Evolutionary conservation across 2,797 vertebrate genomes (phyloP), one percentile per base, ranked within the genome.

Genomic region (Oryzias dopingdopingensis): DNA sequence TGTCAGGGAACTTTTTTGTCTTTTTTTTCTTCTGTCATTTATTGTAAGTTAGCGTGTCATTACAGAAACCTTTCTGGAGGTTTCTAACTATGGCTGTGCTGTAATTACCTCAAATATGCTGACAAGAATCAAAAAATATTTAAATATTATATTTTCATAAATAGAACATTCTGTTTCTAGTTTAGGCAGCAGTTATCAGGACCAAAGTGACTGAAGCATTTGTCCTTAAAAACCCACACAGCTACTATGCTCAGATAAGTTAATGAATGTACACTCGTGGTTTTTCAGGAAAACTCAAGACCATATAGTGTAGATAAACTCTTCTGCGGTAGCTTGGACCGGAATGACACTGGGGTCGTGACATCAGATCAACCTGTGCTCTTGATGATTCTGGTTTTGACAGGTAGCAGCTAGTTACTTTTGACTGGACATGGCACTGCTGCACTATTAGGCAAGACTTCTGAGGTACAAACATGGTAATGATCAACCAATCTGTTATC

Each of bases 401-500:
- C 72, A 17, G 66, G 60, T 57, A 56, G 42, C 54, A 51, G 53
- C 64, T 10, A 20, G 52, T 55, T n/a, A 63, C 51, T 52, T 67
- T 50, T 52, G 56, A 73, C 58, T 67, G 59, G 62, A 51, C 51
- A 43, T 45, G 67, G 45, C 10, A 29, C 52, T 6, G 10, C 45
- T 52, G 49, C 50, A 60, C 60, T 66, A 15, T 77, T 70, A 74
- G 17, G 52, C 20, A 81, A 83, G 65, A 57, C 29, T 23, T 18
- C 55, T 40, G 4, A 41, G 46, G 49, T 57, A 51, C 49, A 68
- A 62, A 59, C 57, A 58, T 47, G 56, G 56, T 71, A 80, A 81
- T 81, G 61, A 82, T 84, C 69, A 78, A 78, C 77, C 49, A 57
- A 68, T 63, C 59, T 62, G 44, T 18, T 67, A 7, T 66, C 7